Evolutionary conservation across 2,888 invertebrate species (phyloP).

Genomic region (Zele albiditarsus): DNA sequence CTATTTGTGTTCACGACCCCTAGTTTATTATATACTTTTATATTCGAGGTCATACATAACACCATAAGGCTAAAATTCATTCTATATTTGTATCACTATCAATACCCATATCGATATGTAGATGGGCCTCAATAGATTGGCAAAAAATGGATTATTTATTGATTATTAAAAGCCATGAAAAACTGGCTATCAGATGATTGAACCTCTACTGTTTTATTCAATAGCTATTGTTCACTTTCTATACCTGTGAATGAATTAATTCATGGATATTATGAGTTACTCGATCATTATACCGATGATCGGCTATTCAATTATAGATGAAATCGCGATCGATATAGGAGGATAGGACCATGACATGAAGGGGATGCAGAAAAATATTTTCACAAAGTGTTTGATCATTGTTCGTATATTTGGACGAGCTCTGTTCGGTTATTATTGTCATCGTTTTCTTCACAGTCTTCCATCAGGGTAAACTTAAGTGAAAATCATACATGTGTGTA

Average conservation of each 20-base stretch:
- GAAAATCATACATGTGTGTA: neutral
- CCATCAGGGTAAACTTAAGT: neutral
- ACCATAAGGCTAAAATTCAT: too few species aligned
- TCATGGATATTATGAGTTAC: neutral
- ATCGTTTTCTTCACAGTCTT: neutral
- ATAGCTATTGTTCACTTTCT: neutral
- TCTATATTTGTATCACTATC: too few species aligned
- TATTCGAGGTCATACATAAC: too few species aligned
- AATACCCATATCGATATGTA: too few species aligned
- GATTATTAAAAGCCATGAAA: too few species aligned
- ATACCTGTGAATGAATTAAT: neutral
- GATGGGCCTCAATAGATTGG: too few species aligned
- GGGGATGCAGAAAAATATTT: slow-evolving; percentile 15
- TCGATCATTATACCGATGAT: too few species aligned
- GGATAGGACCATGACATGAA: neutral
- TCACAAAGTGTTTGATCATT: slow-evolving; percentile 18
- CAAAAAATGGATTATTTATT: too few species aligned
- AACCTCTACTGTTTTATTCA: neutral
- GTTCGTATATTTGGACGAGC: neutral
- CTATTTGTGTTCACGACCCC: too few species aligned
- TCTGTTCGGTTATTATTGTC: neutral
- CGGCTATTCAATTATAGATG: too few species aligned
- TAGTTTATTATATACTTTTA: too few species aligned
- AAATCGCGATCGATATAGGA: neutral
- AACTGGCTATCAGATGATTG: neutral